phyloP scores from a whole-genome alignment of 2,888 invertebrate species.

The Sthenelais limicola region DNA sequence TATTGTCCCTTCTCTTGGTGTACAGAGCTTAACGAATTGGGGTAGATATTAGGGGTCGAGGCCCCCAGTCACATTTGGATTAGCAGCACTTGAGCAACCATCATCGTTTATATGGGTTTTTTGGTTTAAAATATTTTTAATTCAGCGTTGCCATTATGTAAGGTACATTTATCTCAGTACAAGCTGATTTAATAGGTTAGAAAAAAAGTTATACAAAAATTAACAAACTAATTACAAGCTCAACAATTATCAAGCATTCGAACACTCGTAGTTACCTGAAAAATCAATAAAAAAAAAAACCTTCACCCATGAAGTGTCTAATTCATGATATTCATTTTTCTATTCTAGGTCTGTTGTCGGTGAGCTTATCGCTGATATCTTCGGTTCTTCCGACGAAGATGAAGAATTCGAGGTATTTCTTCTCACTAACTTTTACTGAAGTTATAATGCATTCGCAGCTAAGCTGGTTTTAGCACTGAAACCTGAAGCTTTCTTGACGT shows the following conservation, averaged over 20 bases:
- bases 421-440: too few species aligned
- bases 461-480: too few species aligned
- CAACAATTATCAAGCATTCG: too few species aligned
- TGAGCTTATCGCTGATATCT: conserved; percentile 73
- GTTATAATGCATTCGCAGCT: background rate
- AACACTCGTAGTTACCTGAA: too few species aligned
- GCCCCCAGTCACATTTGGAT: background rate
- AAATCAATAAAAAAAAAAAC: too few species aligned
- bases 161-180: too few species aligned
- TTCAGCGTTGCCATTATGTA: too few species aligned
- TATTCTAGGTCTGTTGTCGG: conserved; percentile 56
- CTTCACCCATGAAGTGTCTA: background rate
- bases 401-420: conserved; percentile 71
- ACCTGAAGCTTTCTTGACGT: background rate
- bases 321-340: background rate
- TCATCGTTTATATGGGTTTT: background rate
- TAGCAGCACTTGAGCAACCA: background rate
- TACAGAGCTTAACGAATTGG: too few species aligned
- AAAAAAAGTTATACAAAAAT: background rate
- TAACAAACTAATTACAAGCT: too few species aligned
- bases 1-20: too few species aligned
- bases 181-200: too few species aligned
- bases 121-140: background rate
- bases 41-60: too few species aligned
- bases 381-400: conserved; percentile 74